Evolutionary conservation across 2,888 invertebrate genomes (phyloP), one percentile per base, ranked within the genome.

Genomic region (Corbicula japonica): DNA sequence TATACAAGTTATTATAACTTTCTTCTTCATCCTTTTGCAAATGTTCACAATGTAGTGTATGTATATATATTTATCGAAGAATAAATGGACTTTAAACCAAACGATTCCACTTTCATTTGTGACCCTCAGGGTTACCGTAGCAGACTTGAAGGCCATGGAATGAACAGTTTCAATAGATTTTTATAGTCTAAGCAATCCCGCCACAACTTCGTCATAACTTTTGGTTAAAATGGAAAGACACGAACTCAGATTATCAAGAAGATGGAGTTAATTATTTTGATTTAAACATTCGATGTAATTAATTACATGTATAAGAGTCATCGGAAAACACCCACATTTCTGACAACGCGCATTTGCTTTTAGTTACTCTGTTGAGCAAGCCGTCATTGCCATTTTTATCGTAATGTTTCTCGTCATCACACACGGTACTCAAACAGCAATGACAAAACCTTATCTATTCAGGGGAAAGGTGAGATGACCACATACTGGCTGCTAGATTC

Each of bases 381-480:
- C 6, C 30, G 15, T 26, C 26, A 12, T 2, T 52, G n/a, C n/a
- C n/a, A n/a, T 6, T 23, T 23, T 2, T 12, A 10, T 15, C 26
- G 21, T 12, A 4, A 2, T 18, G n/a, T 52, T 23, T 21, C 26
- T 50, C 26, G 12, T 3, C 15, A 1, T 21, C 18, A 21, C 10
- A 1, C 1, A 21, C 2, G 1, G 15, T 6, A 52, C 26, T 26
- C 15, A 46, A 46, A 12, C 26, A 26, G 12, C 21, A 23, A 5
- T 48, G 21, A 48, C 26, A 10, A n/a, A 18, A 23, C 12, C 23
- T 58, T 58, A n/a, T 32, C 23, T 5, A 52, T 52, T 32, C 26
- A 80, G 80, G 80, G 80, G 41, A 80, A 80, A 69, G 80, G 80
- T 2, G 68, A 71, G 28, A 80, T 80, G 80, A 72, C 56, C 18